phyloP scores from a whole-genome alignment of 2,888 invertebrate genomes.

The Spilosoma lubricipeda region DNA sequence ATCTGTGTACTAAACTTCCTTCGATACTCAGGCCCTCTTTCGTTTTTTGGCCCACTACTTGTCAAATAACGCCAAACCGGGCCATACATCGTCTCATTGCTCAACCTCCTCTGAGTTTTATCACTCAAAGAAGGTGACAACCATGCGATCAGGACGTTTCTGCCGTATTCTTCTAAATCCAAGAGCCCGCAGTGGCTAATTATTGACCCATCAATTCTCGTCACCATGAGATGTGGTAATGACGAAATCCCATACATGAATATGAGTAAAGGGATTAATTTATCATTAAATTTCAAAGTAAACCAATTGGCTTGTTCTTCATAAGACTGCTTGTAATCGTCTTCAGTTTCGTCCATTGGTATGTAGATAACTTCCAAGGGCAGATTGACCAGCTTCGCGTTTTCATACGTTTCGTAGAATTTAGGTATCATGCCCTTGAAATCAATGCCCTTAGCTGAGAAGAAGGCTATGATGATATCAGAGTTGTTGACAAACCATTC shows the following conservation, averaged over 20 bases:
- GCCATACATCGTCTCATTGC: conserved; percentile 69
- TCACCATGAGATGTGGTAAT: conserved; percentile 67
- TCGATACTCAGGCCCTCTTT: conserved; percentile 48
- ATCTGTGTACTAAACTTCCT: conserved; percentile 49
- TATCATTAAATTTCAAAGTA: conserved; percentile 66
- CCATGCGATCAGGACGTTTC: conserved; percentile 77
- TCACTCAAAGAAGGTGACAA: conserved; percentile 54
- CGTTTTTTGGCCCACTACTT: conserved; percentile 13
- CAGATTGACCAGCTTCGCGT: conserved; percentile 65
- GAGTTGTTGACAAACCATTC: conserved; percentile 68
- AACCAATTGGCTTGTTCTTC: conserved; percentile 80
- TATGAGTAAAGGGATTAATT: conserved; percentile 60
- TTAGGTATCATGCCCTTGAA: conserved; percentile 65
- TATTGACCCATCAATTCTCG: conserved; percentile 65
- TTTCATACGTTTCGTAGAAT: conserved; percentile 76
- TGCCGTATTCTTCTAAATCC: conserved; percentile 72
- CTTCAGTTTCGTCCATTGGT: conserved; percentile 68
- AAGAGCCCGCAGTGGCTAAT: conserved; percentile 67
- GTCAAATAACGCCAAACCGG: conserved; percentile 63
- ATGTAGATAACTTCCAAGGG: conserved; percentile 78
- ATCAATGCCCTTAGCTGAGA: conserved; percentile 67
- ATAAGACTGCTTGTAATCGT: conserved; percentile 59
- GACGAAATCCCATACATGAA: conserved; percentile 70
- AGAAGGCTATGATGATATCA: conserved; percentile 69
- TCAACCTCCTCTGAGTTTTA: conserved; percentile 58